These are phyloP conservation scores for Vulpes vulpes DNA, from an alignment of 2,113 vertebrate species.

Conservation along the genomic window DNA sequence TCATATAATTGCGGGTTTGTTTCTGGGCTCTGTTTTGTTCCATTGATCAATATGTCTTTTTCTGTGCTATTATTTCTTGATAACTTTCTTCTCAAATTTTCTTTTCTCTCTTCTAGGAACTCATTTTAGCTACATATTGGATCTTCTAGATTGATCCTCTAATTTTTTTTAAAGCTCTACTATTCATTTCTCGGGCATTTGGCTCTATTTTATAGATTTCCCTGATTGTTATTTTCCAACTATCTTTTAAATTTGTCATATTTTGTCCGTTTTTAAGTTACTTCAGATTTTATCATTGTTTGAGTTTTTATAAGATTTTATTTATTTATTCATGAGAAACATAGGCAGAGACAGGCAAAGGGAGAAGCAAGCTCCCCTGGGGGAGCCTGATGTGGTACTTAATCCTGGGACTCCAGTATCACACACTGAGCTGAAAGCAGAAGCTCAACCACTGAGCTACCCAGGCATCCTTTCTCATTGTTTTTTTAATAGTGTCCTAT, in stretches of 20 bases:
- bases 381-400: no score
- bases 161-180: neutral
- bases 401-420: no score
- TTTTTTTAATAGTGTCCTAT: neutral
- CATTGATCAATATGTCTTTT: no score
- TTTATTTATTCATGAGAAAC: no score
- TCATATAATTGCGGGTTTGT: no score
- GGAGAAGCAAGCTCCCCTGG: no score
- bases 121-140: neutral
- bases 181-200: conserved; percentile 3
- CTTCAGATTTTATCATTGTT: neutral
- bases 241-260: neutral
- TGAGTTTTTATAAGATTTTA: no score
- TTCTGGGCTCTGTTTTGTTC: no score
- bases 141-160: neutral
- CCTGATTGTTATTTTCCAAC: conserved; percentile 17
- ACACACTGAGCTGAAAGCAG: no score
- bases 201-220: neutral
- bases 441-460: no score
- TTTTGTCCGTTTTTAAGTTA: neutral
- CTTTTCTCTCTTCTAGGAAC: neutral
- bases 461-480: no score
- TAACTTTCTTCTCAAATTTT: neutral
- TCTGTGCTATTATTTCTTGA: neutral
- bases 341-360: no score